Evolutionary conservation across 2,113 vertebrate genomes (phyloP).

Genomic region (Dicaeum eximium): DNA sequence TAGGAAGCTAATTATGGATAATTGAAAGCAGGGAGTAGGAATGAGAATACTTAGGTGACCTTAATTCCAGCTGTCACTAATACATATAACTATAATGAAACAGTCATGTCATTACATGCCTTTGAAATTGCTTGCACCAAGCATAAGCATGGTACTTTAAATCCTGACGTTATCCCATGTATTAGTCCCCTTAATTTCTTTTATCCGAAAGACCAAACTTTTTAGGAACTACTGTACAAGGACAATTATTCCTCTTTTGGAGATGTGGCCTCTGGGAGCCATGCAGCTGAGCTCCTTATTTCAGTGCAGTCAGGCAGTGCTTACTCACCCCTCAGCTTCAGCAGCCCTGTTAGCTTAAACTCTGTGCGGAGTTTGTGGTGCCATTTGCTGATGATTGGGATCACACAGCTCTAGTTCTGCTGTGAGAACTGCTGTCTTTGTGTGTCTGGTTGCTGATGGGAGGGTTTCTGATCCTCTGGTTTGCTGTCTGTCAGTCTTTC

Average conservation of each 20-base stretch:
- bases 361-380: background rate
- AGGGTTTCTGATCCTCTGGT: background rate
- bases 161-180: background rate
- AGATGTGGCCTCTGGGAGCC: background rate
- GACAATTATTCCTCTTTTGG: background rate
- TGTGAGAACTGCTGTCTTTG: background rate
- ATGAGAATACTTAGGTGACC: slow-evolving; percentile 33
- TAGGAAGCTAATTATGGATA: slow-evolving; percentile 43
- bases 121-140: slow-evolving; percentile 23
- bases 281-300: background rate
- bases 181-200: slow-evolving; percentile 14
- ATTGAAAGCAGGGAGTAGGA: slow-evolving; percentile 43
- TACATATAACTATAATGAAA: slow-evolving; percentile 15
- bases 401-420: background rate
- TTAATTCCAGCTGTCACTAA: slow-evolving; percentile 43
- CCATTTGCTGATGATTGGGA: background rate
- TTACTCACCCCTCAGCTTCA: background rate
- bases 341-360: background rate
- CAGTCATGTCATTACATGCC: background rate
- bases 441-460: background rate
- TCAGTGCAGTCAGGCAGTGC: background rate
- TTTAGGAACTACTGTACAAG: background rate
- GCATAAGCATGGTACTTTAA: background rate
- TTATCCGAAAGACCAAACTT: background rate
- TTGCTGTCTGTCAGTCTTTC: background rate